A percentile compares a stretch with the other conserved stretches of the same genome.
Evolutionary conservation across 35 echinoderm and acorn worm species (phyloP).

Genomic region (Ptychodera flava): DNA sequence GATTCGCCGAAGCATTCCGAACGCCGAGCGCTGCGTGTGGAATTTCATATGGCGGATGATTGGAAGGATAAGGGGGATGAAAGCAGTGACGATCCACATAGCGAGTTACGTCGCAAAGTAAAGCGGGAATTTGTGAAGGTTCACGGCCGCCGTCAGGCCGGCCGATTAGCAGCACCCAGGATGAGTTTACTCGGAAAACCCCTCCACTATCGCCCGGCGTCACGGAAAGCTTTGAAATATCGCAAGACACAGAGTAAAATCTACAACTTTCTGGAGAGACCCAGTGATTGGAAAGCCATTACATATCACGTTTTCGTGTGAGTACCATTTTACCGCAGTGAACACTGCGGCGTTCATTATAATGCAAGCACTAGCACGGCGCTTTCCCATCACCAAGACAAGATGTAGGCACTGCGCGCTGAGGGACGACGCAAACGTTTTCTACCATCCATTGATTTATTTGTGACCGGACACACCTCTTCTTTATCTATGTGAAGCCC

Average conservation of each 20-base stretch:
- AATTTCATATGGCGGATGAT: slow-evolving; percentile 61
- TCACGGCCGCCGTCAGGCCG: slow-evolving; percentile 59
- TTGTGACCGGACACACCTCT: too few relatives aligned
- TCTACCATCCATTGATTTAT: too few relatives aligned
- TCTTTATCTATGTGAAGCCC: too few relatives aligned
- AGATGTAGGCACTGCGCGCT: too few relatives aligned
- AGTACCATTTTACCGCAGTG: too few relatives aligned
- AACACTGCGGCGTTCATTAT: too few relatives aligned
- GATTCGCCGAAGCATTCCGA: neutral
- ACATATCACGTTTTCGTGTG: slow-evolving; percentile 94
- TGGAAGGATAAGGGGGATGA: slow-evolving; percentile 46
- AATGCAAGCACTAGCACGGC: too few relatives aligned
- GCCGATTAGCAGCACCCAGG: slow-evolving; percentile 59
- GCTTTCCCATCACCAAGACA: too few relatives aligned
- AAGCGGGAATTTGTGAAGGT: slow-evolving; percentile 95
- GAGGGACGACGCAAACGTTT: too few relatives aligned
- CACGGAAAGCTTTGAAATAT: slow-evolving; percentile 88
- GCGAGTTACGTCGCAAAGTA: slow-evolving; percentile 84
- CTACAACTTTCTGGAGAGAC: slow-evolving; percentile 98
- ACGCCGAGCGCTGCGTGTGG: slow-evolving; percentile 41
- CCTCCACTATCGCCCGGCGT: slow-evolving; percentile 68
- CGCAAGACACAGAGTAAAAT: slow-evolving; percentile 96
- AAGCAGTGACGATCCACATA: slow-evolving; percentile 59
- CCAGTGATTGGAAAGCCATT: slow-evolving; percentile 75
- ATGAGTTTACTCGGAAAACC: slow-evolving; percentile 99